Evolutionary conservation across 1,140 invertebrate species (phyloP).

Genomic region (Drosophila novamexicana): DNA sequence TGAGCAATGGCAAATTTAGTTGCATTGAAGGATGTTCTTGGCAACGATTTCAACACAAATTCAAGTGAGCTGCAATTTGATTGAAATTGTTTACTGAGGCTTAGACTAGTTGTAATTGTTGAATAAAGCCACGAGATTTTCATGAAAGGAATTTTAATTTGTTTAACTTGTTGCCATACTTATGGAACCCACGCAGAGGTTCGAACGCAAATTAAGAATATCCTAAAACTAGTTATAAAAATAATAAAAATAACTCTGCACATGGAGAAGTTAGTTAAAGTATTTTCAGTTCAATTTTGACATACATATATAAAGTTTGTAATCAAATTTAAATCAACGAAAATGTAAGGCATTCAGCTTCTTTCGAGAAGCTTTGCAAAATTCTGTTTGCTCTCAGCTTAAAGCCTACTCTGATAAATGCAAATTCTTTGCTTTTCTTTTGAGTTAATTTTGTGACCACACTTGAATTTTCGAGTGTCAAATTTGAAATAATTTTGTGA

Average conservation of each 20-base stretch:
- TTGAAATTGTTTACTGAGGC: neutral
- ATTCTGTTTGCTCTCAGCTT: neutral
- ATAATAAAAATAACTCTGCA: too few species aligned
- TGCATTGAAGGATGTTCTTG: conserved; percentile 2
- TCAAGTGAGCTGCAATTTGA: conserved; percentile 7
- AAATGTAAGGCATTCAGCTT: neutral
- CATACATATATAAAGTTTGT: too few species aligned
- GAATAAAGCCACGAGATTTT: neutral
- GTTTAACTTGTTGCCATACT: too few species aligned
- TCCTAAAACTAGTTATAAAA: too few species aligned
- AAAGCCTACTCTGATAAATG: neutral
- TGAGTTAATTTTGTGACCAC: conserved; percentile 23
- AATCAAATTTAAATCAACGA: neutral
- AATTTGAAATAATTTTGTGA: conserved; percentile 31
- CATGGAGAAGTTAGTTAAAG: too few species aligned
- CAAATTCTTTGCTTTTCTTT: neutral
- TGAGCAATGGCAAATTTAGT: conserved; percentile 47
- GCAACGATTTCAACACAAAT: neutral
- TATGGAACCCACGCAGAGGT: too few species aligned
- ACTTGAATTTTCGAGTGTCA: conserved; percentile 31
- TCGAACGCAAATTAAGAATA: too few species aligned
- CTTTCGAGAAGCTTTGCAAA: neutral
- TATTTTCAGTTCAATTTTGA: too few species aligned
- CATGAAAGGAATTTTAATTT: neutral
- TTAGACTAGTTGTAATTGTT: neutral